Percentiles rank a stretch among this genome's conserved stretches.
phyloP scores from a whole-genome alignment of 2,797 vertebrate genomes.

The Amazonetta brasiliensis region DNA sequence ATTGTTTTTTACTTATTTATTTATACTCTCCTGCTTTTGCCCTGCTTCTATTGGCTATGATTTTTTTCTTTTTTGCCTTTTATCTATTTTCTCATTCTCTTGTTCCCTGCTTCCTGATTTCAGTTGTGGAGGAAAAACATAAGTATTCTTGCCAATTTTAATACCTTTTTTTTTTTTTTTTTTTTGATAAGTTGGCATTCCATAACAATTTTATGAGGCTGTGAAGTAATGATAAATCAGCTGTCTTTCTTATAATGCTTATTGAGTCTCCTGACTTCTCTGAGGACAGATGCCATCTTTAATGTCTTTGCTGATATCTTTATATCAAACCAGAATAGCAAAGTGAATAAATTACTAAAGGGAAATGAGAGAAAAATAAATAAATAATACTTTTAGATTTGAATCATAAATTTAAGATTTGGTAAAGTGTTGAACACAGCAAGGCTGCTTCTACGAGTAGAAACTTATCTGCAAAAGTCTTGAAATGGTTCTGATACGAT shows the following conservation, averaged over 20 bases:
- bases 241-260: neutral
- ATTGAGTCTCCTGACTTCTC: conserved; percentile 6
- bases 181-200: neutral
- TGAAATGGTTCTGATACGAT: neutral
- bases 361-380: neutral
- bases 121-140: neutral
- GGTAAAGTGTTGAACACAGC: neutral
- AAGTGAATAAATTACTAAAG: conserved; percentile 11
- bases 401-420: neutral
- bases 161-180: neutral
- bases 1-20: neutral
- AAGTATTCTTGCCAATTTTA: neutral
- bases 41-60: neutral
- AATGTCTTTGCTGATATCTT: conserved; percentile 34
- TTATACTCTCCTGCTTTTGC: neutral
- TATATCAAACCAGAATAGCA: neutral
- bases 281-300: neutral
- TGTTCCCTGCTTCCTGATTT: neutral
- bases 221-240: conserved; percentile 41
- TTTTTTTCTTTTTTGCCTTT: neutral
- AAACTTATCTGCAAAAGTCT: neutral
- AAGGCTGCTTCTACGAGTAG: neutral
- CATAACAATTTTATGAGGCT: conserved; percentile 17
- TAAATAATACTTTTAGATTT: neutral
- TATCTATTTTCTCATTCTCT: neutral